Evolutionary conservation across 2,797 vertebrate species (phyloP).

Genomic region (Myotis myotis): DNA sequence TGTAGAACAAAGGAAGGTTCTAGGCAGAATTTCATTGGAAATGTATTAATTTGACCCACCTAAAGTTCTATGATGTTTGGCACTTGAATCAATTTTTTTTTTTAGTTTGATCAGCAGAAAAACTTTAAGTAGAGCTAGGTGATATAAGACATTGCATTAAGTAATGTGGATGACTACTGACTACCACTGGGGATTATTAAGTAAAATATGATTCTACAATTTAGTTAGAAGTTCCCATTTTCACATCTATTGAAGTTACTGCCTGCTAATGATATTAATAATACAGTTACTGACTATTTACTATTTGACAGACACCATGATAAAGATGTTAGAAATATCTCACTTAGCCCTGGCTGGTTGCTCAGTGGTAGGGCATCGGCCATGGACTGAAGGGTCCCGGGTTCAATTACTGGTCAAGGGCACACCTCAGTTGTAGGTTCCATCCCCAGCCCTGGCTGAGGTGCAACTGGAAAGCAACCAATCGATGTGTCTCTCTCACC

Average conservation of each 20-base stretch:
- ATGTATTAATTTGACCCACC: background rate
- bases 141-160: slow-evolving; percentile 9
- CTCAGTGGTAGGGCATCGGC: too few species aligned
- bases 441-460: too few species aligned
- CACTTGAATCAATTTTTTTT: background rate
- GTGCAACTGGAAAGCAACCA: too few species aligned
- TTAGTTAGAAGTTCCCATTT: background rate
- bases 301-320: background rate
- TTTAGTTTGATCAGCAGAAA: slow-evolving; percentile 18
- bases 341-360: background rate
- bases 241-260: background rate
- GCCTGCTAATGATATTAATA: background rate
- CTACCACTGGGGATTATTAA: background rate
- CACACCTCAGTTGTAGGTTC: too few species aligned
- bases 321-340: slow-evolving; percentile 20
- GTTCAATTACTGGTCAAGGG: too few species aligned
- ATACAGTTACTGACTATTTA: background rate
- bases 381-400: too few species aligned
- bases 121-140: slow-evolving; percentile 19
- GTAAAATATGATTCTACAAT: slow-evolving; percentile 3
- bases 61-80: background rate
- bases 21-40: slow-evolving; percentile 8
- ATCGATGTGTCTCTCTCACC: too few species aligned
- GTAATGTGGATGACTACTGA: background rate
- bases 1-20: background rate